Conservation (phyloP, 1,140 invertebrate genomes). For the Drosophila pruinosa region DNA sequence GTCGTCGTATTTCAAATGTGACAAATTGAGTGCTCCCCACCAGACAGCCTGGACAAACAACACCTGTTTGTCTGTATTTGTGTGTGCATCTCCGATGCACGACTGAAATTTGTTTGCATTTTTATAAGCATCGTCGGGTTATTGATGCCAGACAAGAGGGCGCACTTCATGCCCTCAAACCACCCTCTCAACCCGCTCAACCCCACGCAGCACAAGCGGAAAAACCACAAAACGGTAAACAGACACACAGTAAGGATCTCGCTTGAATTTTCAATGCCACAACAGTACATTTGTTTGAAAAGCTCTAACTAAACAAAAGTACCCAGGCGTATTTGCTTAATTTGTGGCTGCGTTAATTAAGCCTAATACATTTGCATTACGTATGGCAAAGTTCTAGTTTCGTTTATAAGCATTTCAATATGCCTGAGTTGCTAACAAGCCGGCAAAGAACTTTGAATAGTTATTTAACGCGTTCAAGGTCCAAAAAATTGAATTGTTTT, state of each 20-base stretch:
- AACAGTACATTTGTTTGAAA: neutral
- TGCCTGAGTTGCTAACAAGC: no score
- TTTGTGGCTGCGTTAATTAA: slow-evolving; percentile 18
- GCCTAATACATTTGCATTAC: slow-evolving; percentile 2
- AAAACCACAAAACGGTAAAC: slow-evolving; percentile 64
- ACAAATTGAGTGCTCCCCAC: slow-evolving; percentile 68
- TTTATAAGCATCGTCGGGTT: slow-evolving; percentile 67
- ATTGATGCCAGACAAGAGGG: slow-evolving; percentile 50
- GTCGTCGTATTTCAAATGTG: slow-evolving; percentile 78
- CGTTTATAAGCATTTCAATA: neutral
- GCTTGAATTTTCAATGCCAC: neutral
- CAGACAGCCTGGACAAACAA: slow-evolving; percentile 1
- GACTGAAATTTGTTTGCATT: slow-evolving; percentile 75
- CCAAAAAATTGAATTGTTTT: slow-evolving; percentile 38
- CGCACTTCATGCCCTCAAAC: slow-evolving; percentile 5
- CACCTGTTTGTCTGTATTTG: slow-evolving; percentile 36
- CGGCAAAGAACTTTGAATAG: slow-evolving; percentile 6
- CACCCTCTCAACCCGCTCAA: neutral
- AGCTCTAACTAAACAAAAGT: neutral
- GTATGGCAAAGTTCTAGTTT: no score
- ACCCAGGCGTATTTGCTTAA: slow-evolving; percentile 15
- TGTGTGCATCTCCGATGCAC: slow-evolving; percentile 11
- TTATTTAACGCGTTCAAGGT: slow-evolving; percentile 38
- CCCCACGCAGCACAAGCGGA: slow-evolving; percentile 11
- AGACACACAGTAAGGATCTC: slow-evolving; percentile 1